Conservation (phyloP, 1,140 invertebrate species). For the Leptopilina boulardi region DNA sequence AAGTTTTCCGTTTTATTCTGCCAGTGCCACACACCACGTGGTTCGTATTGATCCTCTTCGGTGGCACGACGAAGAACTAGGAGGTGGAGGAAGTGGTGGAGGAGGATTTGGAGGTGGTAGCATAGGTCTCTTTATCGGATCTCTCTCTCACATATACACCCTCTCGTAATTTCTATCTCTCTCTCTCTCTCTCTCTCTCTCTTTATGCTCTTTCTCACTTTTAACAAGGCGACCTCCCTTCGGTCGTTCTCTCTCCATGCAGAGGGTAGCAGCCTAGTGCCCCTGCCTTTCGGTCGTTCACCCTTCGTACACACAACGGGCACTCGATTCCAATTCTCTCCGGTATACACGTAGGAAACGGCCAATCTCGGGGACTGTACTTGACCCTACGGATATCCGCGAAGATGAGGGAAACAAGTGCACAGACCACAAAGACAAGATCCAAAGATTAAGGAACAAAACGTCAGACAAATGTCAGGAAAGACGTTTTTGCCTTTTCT, state of each 20-base stretch:
- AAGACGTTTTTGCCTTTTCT: not conserved
- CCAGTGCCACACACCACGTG: constrained; percentile 70
- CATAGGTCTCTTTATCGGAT: constrained; percentile 15
- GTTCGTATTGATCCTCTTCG: constrained; percentile 73
- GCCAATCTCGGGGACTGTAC: constrained; percentile 63
- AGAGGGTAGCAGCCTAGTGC: constrained; percentile 76
- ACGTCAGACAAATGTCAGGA: not conserved
- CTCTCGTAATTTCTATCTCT: constrained; percentile 54
- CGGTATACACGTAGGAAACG: constrained; percentile 51
- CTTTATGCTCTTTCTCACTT: constrained; percentile 40
- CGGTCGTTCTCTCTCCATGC: constrained; percentile 49
- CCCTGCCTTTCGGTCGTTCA: constrained; percentile 75
- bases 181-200: constrained; percentile 54
- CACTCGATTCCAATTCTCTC: constrained; percentile 62
- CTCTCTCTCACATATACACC: constrained; percentile 54
- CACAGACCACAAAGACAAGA: constrained; percentile 24
- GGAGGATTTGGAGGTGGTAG: constrained; percentile 22
- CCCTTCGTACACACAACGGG: constrained; percentile 59
- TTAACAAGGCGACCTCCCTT: constrained; percentile 13
- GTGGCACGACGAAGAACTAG: constrained; percentile 60
- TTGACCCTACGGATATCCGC: constrained; percentile 65
- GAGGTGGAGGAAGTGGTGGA: constrained; percentile 42
- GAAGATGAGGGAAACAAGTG: constrained; percentile 44
- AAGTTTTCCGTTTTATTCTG: constrained; percentile 55
- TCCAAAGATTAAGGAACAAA: constrained; percentile 3